These are phyloP conservation scores for Steinernema feltiae DNA, from an alignment of 1,140 invertebrate genomes.

Conservation along the genomic window DNA sequence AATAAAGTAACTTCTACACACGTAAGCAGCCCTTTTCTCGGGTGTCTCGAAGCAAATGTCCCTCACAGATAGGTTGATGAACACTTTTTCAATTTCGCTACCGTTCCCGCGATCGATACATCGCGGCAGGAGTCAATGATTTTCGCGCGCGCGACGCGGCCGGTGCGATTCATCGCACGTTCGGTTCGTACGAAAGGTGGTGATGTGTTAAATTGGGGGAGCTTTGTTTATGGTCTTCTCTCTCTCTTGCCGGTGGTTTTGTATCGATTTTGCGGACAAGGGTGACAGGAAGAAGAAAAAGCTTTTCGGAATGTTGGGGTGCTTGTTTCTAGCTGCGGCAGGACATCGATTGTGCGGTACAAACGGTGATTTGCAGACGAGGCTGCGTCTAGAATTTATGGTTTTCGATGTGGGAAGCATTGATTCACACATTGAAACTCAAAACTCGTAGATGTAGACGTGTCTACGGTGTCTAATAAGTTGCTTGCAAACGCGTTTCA, in stretches of 20 bases:
- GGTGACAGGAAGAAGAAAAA: background rate
- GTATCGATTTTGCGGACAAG: conserved; percentile 4
- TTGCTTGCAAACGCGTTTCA: too few relatives aligned
- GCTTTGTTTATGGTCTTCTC: conserved; percentile 1
- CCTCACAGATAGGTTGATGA: too few relatives aligned
- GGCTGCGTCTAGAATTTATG: too few relatives aligned
- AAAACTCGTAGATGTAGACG: too few relatives aligned
- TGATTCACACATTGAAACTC: too few relatives aligned
- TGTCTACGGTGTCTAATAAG: too few relatives aligned
- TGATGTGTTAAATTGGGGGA: conserved; percentile 11
- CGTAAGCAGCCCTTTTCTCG: too few relatives aligned
- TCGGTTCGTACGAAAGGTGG: background rate
- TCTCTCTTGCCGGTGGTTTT: too few relatives aligned
- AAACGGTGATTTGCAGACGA: too few relatives aligned
- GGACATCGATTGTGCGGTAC: background rate
- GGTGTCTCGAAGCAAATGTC: too few relatives aligned
- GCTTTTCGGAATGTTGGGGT: too few relatives aligned
- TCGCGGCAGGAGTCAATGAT: background rate
- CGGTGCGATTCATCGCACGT: background rate
- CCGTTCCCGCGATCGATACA: conserved; percentile 1
- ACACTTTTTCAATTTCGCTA: background rate
- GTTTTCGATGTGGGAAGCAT: too few relatives aligned
- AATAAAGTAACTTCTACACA: background rate
- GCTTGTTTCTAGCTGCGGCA: background rate
- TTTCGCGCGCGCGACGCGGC: conserved; percentile 8